Percentiles rank a stretch among this genome's conserved stretches.
phyloP scores from a whole-genome alignment of 2,888 invertebrate genomes.

The Galerucella nymphaeae region DNA sequence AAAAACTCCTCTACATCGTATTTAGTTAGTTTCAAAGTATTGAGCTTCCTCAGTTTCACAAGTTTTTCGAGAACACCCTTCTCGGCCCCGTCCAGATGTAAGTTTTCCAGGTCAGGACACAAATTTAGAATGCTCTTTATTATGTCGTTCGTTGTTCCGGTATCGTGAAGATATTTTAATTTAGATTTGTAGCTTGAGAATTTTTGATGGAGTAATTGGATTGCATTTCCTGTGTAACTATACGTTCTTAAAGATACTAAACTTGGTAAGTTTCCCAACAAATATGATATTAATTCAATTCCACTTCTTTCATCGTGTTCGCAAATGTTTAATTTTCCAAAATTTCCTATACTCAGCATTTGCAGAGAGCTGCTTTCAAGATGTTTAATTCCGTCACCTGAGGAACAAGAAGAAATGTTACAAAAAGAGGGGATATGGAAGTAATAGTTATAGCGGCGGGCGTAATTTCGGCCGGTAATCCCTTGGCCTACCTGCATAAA shows the following conservation, averaged over 20 bases:
- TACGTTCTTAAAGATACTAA: constrained; percentile 74
- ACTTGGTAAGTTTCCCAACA: constrained; percentile 73
- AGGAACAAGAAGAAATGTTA: constrained; percentile 4
- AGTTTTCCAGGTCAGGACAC: constrained; percentile 73
- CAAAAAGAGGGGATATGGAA: too few species aligned
- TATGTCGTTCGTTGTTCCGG: constrained; percentile 70
- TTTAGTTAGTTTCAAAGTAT: constrained; percentile 65
- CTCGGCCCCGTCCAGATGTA: constrained; percentile 70
- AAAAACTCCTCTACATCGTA: constrained; percentile 66
- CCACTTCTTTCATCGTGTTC: constrained; percentile 59
- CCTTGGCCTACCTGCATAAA: too few species aligned
- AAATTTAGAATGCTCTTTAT: constrained; percentile 71
- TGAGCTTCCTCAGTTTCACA: constrained; percentile 68
- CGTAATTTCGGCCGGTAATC: too few species aligned
- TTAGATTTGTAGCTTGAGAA: constrained; percentile 72
- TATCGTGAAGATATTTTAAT: constrained; percentile 75
- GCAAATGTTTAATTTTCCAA: constrained; percentile 76
- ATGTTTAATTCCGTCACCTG: constrained; percentile 57
- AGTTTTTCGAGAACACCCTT: constrained; percentile 67
- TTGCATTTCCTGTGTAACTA: constrained; percentile 74
- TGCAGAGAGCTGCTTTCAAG: constrained; percentile 68
- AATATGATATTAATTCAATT: constrained; percentile 70
- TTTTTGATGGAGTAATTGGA: constrained; percentile 69
- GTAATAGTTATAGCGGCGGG: too few species aligned
- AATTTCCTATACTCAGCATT: constrained; percentile 74